Base-by-base conservation (phyloP, 2,888 invertebrate species). In the Uloborus plumipes region DNA sequence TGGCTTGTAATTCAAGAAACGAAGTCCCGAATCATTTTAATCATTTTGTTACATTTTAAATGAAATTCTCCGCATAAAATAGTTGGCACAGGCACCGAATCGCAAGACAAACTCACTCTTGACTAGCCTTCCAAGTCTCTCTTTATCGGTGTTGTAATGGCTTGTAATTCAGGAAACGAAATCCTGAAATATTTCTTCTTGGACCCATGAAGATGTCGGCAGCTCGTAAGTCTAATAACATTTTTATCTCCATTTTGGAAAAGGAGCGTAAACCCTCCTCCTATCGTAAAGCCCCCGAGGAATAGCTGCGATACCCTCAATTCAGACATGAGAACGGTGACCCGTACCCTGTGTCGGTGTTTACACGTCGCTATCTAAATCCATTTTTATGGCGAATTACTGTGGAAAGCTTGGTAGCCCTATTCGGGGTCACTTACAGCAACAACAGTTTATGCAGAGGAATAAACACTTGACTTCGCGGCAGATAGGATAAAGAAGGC, bases 351-450 rank as follows among this genome's bases (percentile, higher is more conserved):
- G 50, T 18, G 26, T 11, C 22, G 31, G 9, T 79, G 78, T 79
- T 79, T 79, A 79, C 59, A 11, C 51, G 47, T n/a, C 53, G 50
- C 72, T 79, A 79, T 79, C 78, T 79, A 72, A 79, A 79, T 61
- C 55, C 47, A 13, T 66, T 79, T 72, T 79, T 61, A 66, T 58
- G 72, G 59, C 49, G 31, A 39, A 70, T 47, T 58, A 66, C 20
- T 78, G 26, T 31, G 58, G 39, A 65, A 79, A 58, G 59, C 18
- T 53, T 53, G 47, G 51, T 16, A 79, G 22, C 16, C n/a, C 53
- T 7, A 20, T 18, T 31, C 14, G 53, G 66, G 71, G 66, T 79
- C 66, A 79, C 0, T 61, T 15, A 39, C 15, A 22, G 61, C 16
- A 22, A 50, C 61, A 71, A 58, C 69, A 69, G 20, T 69, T 69